A percentile compares a stretch with the other conserved stretches of the same genome.
Conservation (phyloP, 2,113 vertebrate genomes). For the Sitta europaea region DNA sequence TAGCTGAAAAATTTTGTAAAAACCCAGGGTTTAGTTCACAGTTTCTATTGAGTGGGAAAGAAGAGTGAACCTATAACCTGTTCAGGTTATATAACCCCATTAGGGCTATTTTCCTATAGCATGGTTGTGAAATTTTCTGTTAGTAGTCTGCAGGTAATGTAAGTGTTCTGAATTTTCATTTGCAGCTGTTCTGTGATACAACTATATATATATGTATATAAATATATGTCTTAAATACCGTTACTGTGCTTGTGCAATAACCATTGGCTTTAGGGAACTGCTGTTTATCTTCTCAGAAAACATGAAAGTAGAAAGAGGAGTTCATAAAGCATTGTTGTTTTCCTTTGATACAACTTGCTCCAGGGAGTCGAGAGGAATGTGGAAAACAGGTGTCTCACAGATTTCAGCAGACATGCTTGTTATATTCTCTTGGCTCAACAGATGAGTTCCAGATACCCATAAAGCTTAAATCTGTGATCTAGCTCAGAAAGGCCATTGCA, state of each 20-base stretch:
- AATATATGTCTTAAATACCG: neutral
- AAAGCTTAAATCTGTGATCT: neutral
- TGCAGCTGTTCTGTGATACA: neutral
- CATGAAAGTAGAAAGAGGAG: constrained; percentile 44
- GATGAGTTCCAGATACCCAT: neutral
- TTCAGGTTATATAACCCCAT: too few species aligned
- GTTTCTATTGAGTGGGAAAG: neutral
- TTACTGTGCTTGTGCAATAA: neutral
- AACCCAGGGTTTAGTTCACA: accelerated
- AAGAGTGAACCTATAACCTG: neutral
- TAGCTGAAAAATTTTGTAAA: neutral
- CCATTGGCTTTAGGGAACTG: neutral
- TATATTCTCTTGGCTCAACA: neutral
- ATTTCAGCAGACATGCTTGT: constrained; percentile 7
- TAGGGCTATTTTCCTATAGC: neutral
- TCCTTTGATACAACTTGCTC: constrained; percentile 56
- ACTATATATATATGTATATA: neutral
- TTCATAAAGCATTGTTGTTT: constrained; percentile 28
- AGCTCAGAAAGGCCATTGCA: neutral
- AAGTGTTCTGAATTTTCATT: neutral
- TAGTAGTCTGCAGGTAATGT: neutral
- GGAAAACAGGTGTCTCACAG: constrained; percentile 45
- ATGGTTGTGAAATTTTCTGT: neutral
- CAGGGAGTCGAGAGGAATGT: constrained; percentile 47
- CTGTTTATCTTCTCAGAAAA: constrained; percentile 23